These are phyloP conservation scores for Eulemur macaco DNA, from an alignment of 2,113 vertebrate species.

Conservation along the genomic window DNA sequence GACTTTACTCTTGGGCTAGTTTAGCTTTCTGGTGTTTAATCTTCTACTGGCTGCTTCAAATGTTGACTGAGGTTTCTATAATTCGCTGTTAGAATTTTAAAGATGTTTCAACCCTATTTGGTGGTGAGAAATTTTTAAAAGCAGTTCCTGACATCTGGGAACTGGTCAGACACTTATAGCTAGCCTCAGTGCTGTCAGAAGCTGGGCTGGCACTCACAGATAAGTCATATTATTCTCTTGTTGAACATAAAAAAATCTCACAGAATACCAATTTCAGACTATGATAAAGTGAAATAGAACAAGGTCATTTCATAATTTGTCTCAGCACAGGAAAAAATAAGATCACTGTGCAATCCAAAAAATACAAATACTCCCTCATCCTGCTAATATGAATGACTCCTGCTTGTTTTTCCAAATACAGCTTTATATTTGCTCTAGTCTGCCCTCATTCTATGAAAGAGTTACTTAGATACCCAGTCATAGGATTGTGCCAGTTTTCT, in stretches of 20 bases:
- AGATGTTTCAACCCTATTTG: neutral
- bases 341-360: neutral
- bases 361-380: neutral
- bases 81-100: neutral
- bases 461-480: neutral
- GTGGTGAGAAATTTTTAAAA: neutral
- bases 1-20: neutral
- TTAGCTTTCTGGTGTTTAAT: neutral
- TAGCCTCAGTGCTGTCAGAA: neutral
- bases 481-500: neutral
- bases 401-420: neutral
- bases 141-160: neutral
- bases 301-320: neutral
- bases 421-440: neutral
- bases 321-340: neutral
- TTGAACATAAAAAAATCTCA: neutral
- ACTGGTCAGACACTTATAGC: neutral
- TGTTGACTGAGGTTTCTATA: neutral
- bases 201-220: neutral
- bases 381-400: neutral
- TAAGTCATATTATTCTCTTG: neutral
- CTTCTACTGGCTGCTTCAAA: neutral
- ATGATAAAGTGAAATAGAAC: neutral
- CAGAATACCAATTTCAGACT: neutral
- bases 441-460: neutral